Base-by-base conservation (phyloP, 1,140 invertebrate genomes). In the Chironomus tepperi region DNA sequence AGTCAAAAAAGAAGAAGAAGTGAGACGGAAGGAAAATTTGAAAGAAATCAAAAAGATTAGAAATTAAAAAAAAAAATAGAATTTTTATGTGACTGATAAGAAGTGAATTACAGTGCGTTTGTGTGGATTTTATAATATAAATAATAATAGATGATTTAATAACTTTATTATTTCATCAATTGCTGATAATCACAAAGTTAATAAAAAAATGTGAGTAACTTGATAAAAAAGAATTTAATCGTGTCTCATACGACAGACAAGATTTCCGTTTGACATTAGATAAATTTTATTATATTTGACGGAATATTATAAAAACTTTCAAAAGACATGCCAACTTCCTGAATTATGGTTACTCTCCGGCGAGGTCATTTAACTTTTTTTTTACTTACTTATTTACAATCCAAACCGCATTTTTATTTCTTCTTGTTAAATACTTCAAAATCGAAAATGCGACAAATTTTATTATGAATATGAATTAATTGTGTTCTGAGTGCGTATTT, bases 311-410 rank as follows among this genome's bases (percentile, higher is more conserved):
- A 57, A 15, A 15, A 12, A 57, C 24, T 34, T 34, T 34, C 24
- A n/a, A 57, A 57, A 57, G 47, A 57, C 12, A 57, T 57, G 47
- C 12, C 65, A 70, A 70, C 65, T 70, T 70, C 65, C 65, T 70
- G 65, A 70, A 70, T 70, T 70, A 18, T 70, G 47, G 47, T 57
- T 18, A 18, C 19, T 70, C 65, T 70, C 12, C 65, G 19, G 3
- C 65, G 65, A 70, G 65, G 65, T 70, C 65, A 70, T 70, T 70
- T 70, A 70, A 70, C 65, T 70, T 21, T 57, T 57, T 12, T 47
- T 47, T 47, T 7, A 7, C 10, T 43, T 43, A 43, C 15, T 47
- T 47, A 12, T 15, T n/a, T 57, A n/a, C 12, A 57, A 57, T 15
- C 12, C 47, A 57, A 57, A 57, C 47, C 47, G 47, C 47, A 57